These are phyloP conservation scores for Diaphora mendica DNA, from an alignment of 2,888 invertebrate species.

Conservation along the genomic window DNA sequence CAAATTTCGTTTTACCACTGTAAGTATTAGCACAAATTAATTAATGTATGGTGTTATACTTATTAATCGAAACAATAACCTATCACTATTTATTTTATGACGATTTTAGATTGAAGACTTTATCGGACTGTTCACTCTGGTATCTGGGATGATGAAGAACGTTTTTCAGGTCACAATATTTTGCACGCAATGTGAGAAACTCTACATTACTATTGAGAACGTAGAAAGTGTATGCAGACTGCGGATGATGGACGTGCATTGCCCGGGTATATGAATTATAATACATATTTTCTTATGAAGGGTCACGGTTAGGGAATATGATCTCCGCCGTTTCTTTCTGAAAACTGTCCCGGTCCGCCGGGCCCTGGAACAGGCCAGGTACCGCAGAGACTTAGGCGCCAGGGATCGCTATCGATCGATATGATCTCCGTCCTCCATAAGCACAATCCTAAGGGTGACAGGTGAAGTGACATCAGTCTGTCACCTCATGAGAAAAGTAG, in stretches of 20 bases:
- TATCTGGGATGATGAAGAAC: conserved; percentile 38
- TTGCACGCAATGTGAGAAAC: conserved; percentile 44
- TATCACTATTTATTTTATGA: not conserved
- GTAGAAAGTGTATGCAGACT: conserved; percentile 28
- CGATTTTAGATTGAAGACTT: not conserved
- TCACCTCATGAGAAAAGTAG: too few species aligned
- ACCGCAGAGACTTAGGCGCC: too few species aligned
- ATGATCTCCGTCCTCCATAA: too few species aligned
- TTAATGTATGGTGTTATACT: not conserved
- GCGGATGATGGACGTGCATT: not conserved
- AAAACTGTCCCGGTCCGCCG: too few species aligned
- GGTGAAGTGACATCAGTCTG: too few species aligned
- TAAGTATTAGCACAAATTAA: not conserved
- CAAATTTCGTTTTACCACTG: not conserved
- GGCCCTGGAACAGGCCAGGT: too few species aligned
- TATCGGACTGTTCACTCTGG: not conserved
- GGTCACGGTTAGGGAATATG: too few species aligned
- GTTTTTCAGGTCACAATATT: conserved; percentile 29
- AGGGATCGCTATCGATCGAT: too few species aligned
- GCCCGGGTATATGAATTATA: not conserved
- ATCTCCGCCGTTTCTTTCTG: too few species aligned
- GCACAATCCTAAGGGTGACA: too few species aligned
- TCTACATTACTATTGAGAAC: conserved; percentile 39
- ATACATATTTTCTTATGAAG: too few species aligned
- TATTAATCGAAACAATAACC: not conserved